A percentile compares a stretch with the other conserved stretches of the same genome.
Evolutionary conservation across 2,797 vertebrate genomes (phyloP).

Genomic region (Adelosebastes latens): DNA sequence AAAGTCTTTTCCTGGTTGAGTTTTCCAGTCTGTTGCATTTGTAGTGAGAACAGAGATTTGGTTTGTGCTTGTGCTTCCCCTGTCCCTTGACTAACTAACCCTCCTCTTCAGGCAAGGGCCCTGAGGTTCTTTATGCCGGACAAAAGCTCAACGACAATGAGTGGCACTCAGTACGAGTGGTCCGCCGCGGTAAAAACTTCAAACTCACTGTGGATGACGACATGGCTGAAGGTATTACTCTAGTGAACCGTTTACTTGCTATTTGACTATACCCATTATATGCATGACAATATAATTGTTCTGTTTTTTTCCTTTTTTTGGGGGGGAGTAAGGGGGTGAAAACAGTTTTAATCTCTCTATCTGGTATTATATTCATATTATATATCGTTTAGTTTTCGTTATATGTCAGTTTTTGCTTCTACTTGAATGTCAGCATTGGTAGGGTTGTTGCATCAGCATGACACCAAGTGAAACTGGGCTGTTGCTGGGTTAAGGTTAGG

Average conservation of each 20-base stretch:
- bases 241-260: background rate
- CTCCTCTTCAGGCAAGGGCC: constrained; percentile 93
- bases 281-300: background rate
- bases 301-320: background rate
- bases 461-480: background rate
- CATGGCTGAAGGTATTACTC: constrained; percentile 90
- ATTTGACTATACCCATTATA: background rate
- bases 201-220: constrained; percentile 95
- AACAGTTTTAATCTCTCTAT: background rate
- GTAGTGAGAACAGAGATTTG: constrained; percentile 50
- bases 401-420: background rate
- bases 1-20: background rate
- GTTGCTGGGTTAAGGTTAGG: background rate
- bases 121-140: constrained; percentile 95
- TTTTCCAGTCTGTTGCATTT: background rate
- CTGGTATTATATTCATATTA: background rate
- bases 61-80: constrained; percentile 50
- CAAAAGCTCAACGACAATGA: constrained; percentile 98
- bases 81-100: constrained; percentile 72
- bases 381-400: background rate
- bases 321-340: background rate
- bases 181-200: constrained; percentile 93
- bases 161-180: constrained; percentile 95
- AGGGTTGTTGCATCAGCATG: background rate
- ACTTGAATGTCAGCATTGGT: background rate